Evolutionary conservation across 2,113 vertebrate genomes (phyloP), one percentile per base, ranked within the genome.

Genomic region (Saccopteryx bilineata): DNA sequence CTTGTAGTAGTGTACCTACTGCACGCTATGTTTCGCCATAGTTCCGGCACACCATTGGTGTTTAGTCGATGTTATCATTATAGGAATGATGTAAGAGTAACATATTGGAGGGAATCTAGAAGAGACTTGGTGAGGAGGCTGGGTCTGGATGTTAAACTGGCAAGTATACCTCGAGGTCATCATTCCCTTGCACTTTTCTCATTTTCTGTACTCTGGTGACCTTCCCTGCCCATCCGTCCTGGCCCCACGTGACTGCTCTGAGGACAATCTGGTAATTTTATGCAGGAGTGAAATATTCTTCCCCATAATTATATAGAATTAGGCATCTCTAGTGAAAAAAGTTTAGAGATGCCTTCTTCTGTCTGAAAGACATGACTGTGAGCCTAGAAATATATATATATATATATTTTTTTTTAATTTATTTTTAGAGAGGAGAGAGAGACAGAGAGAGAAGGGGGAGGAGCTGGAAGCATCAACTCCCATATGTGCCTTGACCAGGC

Each of bases 261-360:
- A 93, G 87, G 56, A 76, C n/a, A 72, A 10, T 72, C 24, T 83
- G 66, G 39, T 39, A 56, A 90, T 90, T 84, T 95, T 61, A 75
- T 71, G 61, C n/a, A 87, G 74, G 50, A 87, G 48, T 71, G 63
- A 94, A 91, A 76, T 61, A 50, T 65, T 61, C 23, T 79, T 79
- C 17, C 10, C 46, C 10, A 6, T 76, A 90, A 74, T 94, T 76
- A 71, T 31, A 79, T 5, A 75, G 46, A 96, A 93, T 68, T 71
- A 80, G 83, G 48, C 8, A 79, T 56, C 7, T 69, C 28, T 76
- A 66, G 18, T 46, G 75, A 87, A 79, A 79, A 79, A 83, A 23
- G n/a, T 24, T 93, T 58, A 82, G 7, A 56, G 23, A 82, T 61
- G 83, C n/a, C 18, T 60, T 52, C 12, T 68, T 19, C n/a, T 91